Conservation (phyloP, 1,140 invertebrate species). For the Cyrtorhinus lividipennis region DNA sequence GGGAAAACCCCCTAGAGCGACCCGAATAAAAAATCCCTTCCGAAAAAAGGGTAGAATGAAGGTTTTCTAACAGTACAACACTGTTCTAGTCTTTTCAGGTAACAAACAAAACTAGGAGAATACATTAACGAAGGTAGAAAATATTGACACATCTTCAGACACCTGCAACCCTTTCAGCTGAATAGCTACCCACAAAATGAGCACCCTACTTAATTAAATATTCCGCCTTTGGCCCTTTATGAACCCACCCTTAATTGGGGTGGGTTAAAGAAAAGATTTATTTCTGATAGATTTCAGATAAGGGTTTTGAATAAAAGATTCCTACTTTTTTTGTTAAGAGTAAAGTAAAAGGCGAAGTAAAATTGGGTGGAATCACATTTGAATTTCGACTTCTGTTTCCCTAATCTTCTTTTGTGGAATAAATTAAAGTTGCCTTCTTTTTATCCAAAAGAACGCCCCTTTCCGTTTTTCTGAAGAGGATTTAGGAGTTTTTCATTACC, state of each 20-base stretch:
- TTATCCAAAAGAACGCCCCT: background rate
- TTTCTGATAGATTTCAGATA: background rate
- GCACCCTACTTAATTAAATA: background rate
- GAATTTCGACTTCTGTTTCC: background rate
- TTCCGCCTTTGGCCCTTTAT: background rate
- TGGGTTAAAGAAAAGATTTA: background rate
- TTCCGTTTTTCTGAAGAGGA: background rate
- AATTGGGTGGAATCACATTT: background rate
- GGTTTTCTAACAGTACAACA: slow-evolving; percentile 1
- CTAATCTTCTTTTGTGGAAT: background rate
- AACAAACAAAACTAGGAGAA: background rate
- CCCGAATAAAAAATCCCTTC: background rate
- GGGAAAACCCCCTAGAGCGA: background rate
- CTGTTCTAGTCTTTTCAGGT: background rate
- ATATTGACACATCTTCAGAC: slow-evolving; percentile 5
- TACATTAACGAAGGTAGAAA: slow-evolving; percentile 4
- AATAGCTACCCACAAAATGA: background rate
- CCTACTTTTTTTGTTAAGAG: background rate
- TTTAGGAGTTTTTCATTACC: too few relatives aligned
- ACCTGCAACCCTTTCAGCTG: background rate
- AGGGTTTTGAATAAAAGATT: slow-evolving; percentile 6
- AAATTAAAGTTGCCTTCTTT: background rate
- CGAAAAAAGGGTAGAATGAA: background rate
- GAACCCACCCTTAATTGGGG: background rate
- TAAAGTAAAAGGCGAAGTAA: background rate